phyloP scores from a whole-genome alignment of 2,888 invertebrate genomes.

The Nomada lathburiana region DNA sequence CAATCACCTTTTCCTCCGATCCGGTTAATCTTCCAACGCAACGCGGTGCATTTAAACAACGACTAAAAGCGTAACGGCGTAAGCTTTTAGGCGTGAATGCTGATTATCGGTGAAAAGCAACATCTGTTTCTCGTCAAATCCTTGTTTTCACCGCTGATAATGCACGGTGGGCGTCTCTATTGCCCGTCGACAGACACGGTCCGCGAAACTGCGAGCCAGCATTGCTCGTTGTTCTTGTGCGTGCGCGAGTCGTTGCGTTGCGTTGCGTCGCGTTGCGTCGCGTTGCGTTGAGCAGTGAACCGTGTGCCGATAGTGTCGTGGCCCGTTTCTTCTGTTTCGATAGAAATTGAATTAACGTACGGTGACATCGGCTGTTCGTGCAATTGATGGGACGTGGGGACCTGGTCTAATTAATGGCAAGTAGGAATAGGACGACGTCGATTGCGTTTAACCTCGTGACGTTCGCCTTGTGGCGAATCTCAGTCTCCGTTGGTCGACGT shows the following conservation, averaged over 20 bases:
- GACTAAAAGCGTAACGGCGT: constrained; percentile 24
- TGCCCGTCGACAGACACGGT: not conserved
- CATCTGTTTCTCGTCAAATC: constrained; percentile 60
- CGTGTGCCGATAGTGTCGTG: constrained; percentile 10
- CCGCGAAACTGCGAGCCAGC: not conserved
- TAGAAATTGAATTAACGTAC: constrained; percentile 50
- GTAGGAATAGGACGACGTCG: constrained; percentile 44
- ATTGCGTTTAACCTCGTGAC: constrained; percentile 48
- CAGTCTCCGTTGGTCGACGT: constrained; percentile 1
- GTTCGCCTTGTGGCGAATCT: not conserved
- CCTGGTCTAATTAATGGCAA: constrained; percentile 48
- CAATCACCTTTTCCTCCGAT: constrained; percentile 6
- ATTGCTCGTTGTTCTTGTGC: not conserved
- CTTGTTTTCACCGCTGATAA: constrained; percentile 54
- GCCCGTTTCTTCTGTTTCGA: not conserved
- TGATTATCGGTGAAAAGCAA: constrained; percentile 47
- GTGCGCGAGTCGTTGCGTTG: constrained; percentile 18
- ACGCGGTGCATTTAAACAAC: constrained; percentile 10
- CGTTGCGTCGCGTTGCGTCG: no score
- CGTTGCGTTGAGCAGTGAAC: constrained; percentile 20
- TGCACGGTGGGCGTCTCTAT: constrained; percentile 56
- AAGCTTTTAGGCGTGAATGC: constrained; percentile 30
- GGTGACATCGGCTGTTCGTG: constrained; percentile 45
- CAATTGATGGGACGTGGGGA: constrained; percentile 51
- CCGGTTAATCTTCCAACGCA: constrained; percentile 2